phyloP scores from a whole-genome alignment of 2,113 vertebrate species.

The Cryptomyrus ogoouensis region DNA sequence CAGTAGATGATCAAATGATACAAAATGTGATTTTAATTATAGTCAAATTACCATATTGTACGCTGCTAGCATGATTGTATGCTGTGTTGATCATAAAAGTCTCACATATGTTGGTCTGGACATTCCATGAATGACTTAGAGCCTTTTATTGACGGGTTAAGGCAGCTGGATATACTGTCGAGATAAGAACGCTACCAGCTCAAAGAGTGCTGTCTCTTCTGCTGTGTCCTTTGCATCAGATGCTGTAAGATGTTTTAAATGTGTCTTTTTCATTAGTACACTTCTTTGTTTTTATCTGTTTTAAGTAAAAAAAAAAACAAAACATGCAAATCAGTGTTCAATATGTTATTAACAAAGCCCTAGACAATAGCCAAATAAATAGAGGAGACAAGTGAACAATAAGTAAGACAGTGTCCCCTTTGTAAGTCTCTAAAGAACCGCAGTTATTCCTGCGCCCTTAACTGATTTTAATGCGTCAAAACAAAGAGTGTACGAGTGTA shows the following conservation, averaged over 20 bases:
- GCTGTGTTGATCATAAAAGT: neutral
- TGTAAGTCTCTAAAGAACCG: neutral
- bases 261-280: neutral
- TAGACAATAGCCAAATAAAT: neutral
- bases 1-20: neutral
- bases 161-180: neutral
- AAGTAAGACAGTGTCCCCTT: neutral
- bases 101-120: neutral
- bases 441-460: neutral
- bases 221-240: neutral
- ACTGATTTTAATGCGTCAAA: neutral
- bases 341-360: neutral
- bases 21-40: neutral
- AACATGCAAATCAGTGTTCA: neutral
- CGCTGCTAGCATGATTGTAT: neutral
- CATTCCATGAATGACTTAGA: neutral
- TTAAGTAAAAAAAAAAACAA: neutral
- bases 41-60: neutral
- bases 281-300: neutral
- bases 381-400: neutral
- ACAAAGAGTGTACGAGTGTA: constrained; percentile 7
- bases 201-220: neutral
- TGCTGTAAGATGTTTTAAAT: neutral
- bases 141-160: neutral
- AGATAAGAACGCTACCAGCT: neutral